Base-by-base conservation (phyloP, 1,140 invertebrate species). In the Trachelipus rathkii region DNA sequence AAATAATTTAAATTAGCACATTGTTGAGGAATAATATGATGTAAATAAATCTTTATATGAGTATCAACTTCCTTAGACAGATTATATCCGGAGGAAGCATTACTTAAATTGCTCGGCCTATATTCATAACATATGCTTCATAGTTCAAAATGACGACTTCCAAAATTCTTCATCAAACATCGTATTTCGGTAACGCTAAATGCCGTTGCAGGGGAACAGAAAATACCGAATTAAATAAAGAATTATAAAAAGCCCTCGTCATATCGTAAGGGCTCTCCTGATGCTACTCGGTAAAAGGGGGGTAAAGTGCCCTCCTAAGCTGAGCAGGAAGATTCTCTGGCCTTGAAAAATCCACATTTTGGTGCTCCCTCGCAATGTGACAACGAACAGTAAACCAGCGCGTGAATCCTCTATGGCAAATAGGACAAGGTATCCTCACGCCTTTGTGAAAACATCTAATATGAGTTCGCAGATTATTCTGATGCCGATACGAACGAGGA, bases 401-500 rank as follows among this genome's bases (percentile, higher is more conserved):
- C 74, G 93, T 95, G 86, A 95, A 95, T n/a, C 93, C 95, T 74
- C 93, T 90, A 82, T 91, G 88, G 85, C 93, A 95, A 85, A 92
- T 93, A 24, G 93, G 93, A 85, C 93, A 94, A 6, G 92, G 92
- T 82, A 94, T 93, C 10, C 93, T 88, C 79, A 95, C 94, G 66
- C 93, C 93, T 86, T 95, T 93, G 85, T 95, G 93, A 82, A 93
- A 89, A 84, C 95, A 93, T 70, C 93, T 87, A 83, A 95, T 94
- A 85, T 95, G 93, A 67, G 93, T 93, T 66, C 93, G 89, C 82
- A 95, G 86, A 84, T 95, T 95, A 83, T 93, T 95, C 87, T 95
- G 93, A 85, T 95, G 95, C 53, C 93, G 93, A 85, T 95, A 95
- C n/a, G 95, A 87, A 82, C 93, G 89, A 85, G 95, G 93, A 87